These are phyloP conservation scores for Ictalurus furcatus DNA, from an alignment of 2,113 vertebrate species.

Conservation along the genomic window DNA sequence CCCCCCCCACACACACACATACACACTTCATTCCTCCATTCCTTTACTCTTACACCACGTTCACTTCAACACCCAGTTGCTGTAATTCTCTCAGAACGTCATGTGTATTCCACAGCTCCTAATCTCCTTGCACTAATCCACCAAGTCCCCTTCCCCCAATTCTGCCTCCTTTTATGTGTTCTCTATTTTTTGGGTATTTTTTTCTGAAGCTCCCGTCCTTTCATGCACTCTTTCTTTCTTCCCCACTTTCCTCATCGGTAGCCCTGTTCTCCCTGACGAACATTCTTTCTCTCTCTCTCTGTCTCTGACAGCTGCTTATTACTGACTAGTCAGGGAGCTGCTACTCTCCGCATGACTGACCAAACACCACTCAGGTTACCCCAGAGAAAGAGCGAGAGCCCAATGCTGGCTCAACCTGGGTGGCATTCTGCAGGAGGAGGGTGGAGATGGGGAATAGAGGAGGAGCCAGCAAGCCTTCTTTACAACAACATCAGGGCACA, in stretches of 20 bases:
- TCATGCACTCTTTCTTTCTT: slow-evolving; percentile 35
- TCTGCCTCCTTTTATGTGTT: slow-evolving; percentile 46
- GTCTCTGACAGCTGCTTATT: slow-evolving; percentile 60
- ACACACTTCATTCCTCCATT: slow-evolving; percentile 16
- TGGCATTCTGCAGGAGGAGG: slow-evolving; percentile 69
- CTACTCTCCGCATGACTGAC: slow-evolving; percentile 66
- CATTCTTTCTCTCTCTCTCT: slow-evolving; percentile 48
- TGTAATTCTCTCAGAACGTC: slow-evolving; percentile 63
- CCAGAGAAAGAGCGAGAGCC: slow-evolving; percentile 60
- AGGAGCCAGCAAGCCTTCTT: slow-evolving; percentile 59
- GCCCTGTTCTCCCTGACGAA: slow-evolving; percentile 34
- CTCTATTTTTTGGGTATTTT: slow-evolving; percentile 50
- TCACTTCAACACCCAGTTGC: slow-evolving; percentile 43
- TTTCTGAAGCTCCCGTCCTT: slow-evolving; percentile 34
- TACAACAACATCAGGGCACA: slow-evolving; percentile 63
- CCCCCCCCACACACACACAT: background rate
- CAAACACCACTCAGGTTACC: slow-evolving; percentile 73
- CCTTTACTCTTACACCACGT: slow-evolving; percentile 28
- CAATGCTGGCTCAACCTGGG: slow-evolving; percentile 80
- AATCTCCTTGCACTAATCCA: slow-evolving; percentile 76
- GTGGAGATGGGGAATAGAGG: slow-evolving; percentile 51
- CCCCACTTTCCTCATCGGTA: slow-evolving; percentile 47
- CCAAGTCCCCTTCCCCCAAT: slow-evolving; percentile 47
- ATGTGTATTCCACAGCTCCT: slow-evolving; percentile 72
- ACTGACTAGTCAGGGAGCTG: slow-evolving; percentile 68